Percentiles rank a stretch among this genome's conserved stretches.
Evolutionary conservation across 2,113 vertebrate species (phyloP).

Genomic region (Misgurnus anguillicaudatus): DNA sequence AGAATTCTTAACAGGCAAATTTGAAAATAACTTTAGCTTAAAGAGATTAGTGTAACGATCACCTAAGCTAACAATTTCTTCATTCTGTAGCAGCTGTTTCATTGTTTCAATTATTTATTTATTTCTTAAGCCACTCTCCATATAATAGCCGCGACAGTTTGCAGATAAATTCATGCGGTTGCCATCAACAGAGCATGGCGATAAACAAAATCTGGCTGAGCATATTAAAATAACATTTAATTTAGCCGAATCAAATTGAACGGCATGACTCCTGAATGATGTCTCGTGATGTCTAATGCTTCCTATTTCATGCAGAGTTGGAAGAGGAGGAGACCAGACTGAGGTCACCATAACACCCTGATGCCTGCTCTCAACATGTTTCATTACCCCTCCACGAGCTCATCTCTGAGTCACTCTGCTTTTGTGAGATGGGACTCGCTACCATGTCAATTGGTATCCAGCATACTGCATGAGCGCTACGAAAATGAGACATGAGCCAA

Average conservation of each 20-base stretch:
- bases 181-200: neutral
- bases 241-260: constrained; percentile 45
- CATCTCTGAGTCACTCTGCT: constrained; percentile 31
- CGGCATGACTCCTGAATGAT: constrained; percentile 26
- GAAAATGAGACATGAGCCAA: neutral
- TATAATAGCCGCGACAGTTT: neutral
- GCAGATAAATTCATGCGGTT: constrained; percentile 9
- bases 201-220: constrained; percentile 39
- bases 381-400: constrained; percentile 29
- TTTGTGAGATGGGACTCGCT: neutral
- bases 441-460: neutral
- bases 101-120: too few species aligned
- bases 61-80: too few species aligned
- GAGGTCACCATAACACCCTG: neutral
- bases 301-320: constrained; percentile 16
- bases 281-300: constrained; percentile 25
- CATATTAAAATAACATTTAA: constrained; percentile 40
- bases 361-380: constrained; percentile 37
- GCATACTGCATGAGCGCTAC: neutral
- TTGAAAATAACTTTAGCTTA: too few species aligned
- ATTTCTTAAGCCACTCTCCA: neutral
- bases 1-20: too few species aligned
- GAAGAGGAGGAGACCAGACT: neutral
- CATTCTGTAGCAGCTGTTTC: too few species aligned
- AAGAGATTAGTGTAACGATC: too few species aligned